Conservation (phyloP, 2,888 invertebrate genomes). For the Coleophora deauratella region DNA sequence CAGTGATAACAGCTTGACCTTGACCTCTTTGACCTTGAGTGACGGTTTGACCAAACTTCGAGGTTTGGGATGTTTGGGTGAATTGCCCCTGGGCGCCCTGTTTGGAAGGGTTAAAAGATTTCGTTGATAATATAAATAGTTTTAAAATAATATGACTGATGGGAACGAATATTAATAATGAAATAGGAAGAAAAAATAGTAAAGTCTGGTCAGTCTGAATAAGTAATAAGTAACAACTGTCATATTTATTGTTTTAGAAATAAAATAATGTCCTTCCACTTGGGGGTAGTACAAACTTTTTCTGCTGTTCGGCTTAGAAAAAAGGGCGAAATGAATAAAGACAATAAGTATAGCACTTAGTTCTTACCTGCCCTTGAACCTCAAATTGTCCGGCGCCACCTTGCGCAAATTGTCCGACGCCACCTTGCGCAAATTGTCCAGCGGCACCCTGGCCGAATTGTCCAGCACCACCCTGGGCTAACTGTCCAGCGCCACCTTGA, state of each 20-base stretch:
- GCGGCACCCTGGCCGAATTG: constrained; percentile 6
- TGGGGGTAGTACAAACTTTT: too few relatives aligned
- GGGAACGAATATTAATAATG: too few relatives aligned
- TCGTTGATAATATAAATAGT: too few relatives aligned
- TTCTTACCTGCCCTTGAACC: constrained; percentile 15
- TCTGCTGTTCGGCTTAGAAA: too few relatives aligned
- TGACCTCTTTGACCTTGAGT: constrained; percentile 14
- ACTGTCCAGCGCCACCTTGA: background rate
- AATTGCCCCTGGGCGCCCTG: constrained; percentile 6
- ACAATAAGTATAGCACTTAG: background rate
- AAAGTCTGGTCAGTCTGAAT: too few relatives aligned
- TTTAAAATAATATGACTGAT: too few relatives aligned
- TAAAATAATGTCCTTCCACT: too few relatives aligned
- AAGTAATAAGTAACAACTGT: too few relatives aligned
- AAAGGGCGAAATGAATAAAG: too few relatives aligned
- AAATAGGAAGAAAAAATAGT: too few relatives aligned
- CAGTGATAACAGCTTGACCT: constrained; percentile 13
- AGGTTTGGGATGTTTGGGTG: constrained; percentile 5
- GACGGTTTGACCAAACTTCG: constrained; percentile 13
- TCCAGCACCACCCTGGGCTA: constrained; percentile 21
- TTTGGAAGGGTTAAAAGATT: background rate
- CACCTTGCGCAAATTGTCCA: constrained; percentile 19
- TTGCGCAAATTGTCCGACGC: constrained; percentile 25
- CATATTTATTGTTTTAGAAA: too few relatives aligned
- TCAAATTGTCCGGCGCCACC: constrained; percentile 31